Conservation (phyloP, 2,797 vertebrate species). For the Tadarida brasiliensis region DNA sequence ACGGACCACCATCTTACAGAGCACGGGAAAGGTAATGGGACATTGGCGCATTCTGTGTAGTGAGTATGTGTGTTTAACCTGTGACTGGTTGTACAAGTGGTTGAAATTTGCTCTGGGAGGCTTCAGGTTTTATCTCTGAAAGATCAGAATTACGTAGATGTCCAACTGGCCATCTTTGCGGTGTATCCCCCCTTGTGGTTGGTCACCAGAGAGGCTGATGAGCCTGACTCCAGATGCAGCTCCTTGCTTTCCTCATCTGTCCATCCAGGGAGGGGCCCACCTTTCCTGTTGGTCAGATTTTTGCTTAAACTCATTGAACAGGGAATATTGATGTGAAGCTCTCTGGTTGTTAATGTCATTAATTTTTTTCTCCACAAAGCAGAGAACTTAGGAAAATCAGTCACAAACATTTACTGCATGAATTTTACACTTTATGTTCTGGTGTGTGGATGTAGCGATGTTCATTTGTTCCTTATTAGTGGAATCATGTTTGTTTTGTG, state of each 20-base stretch:
- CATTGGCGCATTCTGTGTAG: not conserved
- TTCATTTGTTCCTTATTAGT: not conserved
- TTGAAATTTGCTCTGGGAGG: not conserved
- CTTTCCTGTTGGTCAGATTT: constrained; percentile 40
- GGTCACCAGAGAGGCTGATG: not conserved
- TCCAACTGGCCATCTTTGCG: not conserved
- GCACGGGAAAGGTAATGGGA: constrained; percentile 95
- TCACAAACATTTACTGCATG: not conserved
- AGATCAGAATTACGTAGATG: not conserved
- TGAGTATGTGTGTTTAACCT: not conserved
- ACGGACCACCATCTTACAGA: constrained; percentile 99
- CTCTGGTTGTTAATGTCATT: not conserved
- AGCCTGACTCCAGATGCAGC: not conserved
- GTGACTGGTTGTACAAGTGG: not conserved
- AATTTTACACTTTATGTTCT: constrained; percentile 10
- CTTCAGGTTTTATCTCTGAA: not conserved
- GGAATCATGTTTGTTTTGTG: not conserved
- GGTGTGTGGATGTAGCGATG: not conserved
- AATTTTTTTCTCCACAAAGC: not conserved
- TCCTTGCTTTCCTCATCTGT: not conserved
- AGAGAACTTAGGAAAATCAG: not conserved
- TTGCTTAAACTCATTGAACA: not conserved
- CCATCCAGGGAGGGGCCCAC: not conserved
- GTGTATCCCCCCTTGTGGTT: not conserved
- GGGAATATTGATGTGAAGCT: not conserved